Base-by-base conservation (phyloP, 1,140 invertebrate genomes). In the Stenopsyche tienmushanensis region DNA sequence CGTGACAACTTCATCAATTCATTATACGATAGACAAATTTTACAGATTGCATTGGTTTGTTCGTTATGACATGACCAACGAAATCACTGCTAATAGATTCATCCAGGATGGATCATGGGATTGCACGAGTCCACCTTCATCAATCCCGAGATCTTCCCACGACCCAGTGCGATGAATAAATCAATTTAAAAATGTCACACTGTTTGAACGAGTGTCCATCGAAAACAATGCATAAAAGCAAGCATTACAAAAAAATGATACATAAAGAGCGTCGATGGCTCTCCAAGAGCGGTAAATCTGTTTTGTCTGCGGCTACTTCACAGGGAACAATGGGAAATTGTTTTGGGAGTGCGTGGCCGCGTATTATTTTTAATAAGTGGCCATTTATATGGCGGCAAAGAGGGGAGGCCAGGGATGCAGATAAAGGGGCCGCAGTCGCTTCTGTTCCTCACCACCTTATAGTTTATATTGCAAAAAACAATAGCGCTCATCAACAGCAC, bases 281-380 rank as follows among this genome's bases (percentile, higher is more conserved):
- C n/a, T n/a, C n/a, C n/a, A n/a, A 50, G n/a, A 57, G 53, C 39
- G 18, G 13, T 23, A 54, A 57, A 42, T 52, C 18, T 66, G 57
- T 62, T 66, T 62, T 44, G 44, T 63, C 58, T 52, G 59, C 47
- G 65, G 65, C 65, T 53, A 67, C 60, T 67, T 39, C 39, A 29
- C 13, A 42, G 7, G 8, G 24, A 13, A 60, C 57, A 60, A 60
- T 60, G 57, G 23, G 23, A 23, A 45, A 60, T 15, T 47, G 44
- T 47, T 47, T 47, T 5, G 18, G 17, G 18, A 9, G 44, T 47
- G 44, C 17, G 55, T 42, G 21, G 24, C 25, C 55, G 25, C 7
- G 25, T 53, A 63, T 63, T 63, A 63, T 42, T 63, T 63, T 63
- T 63, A 63, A 63, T 63, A 63, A 63, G 60, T 63, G 60, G 60